These are phyloP conservation scores for Syngnathus scovelli DNA, from an alignment of 2,113 vertebrate genomes.

Conservation along the genomic window DNA sequence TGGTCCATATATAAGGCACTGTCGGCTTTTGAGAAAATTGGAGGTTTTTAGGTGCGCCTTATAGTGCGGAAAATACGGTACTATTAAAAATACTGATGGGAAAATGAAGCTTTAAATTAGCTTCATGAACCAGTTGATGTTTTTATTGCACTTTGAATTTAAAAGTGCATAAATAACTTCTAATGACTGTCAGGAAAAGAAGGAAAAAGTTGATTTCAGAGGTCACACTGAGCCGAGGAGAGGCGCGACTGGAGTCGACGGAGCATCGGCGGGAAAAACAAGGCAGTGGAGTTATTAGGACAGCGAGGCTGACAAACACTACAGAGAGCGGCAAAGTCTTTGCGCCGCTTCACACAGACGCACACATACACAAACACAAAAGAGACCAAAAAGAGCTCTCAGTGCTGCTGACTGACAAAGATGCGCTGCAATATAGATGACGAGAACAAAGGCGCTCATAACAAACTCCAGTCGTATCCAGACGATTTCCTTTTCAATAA, in stretches of 20 bases:
- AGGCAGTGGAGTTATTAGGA: conserved; percentile 61
- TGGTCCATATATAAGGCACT: no score
- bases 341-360: conserved; percentile 10
- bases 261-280: conserved; percentile 42
- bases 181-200: no score
- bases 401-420: conserved; percentile 70
- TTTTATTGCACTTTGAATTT: no score
- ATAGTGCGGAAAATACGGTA: no score
- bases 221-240: conserved; percentile 1
- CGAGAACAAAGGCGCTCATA: conserved; percentile 70
- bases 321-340: conserved; percentile 54
- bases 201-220: neutral
- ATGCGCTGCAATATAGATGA: conserved; percentile 75
- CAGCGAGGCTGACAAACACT: conserved; percentile 63
- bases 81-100: no score
- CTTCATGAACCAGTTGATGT: no score
- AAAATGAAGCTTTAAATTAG: no score
- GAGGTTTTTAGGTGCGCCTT: no score
- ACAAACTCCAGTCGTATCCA: conserved; percentile 71
- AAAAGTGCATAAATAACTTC: neutral
- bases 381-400: conserved; percentile 54
- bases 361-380: conserved; percentile 54
- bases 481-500: conserved; percentile 76
- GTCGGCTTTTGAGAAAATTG: no score
- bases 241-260: conserved; percentile 20